Evolutionary conservation across 2,113 vertebrate genomes (phyloP).

Genomic region (Lepus timidus): DNA sequence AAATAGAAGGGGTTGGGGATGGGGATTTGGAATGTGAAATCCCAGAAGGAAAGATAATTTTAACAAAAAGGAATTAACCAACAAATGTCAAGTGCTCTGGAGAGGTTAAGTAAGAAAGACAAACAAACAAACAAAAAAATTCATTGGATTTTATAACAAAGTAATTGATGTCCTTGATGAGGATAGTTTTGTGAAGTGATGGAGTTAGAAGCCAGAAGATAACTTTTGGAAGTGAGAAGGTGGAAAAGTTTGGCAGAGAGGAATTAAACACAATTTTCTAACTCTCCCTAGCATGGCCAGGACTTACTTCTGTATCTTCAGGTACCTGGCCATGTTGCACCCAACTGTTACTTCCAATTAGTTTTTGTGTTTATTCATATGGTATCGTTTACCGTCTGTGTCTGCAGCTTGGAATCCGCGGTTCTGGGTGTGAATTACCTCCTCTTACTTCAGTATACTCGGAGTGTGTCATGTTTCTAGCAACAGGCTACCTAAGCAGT

Average conservation of each 20-base stretch:
- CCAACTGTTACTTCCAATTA: background rate
- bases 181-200: background rate
- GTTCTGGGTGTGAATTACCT: slow-evolving; percentile 3
- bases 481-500: background rate
- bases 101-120: background rate
- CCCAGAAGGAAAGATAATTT: background rate
- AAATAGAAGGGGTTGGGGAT: background rate
- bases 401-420: background rate
- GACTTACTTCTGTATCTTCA: background rate
- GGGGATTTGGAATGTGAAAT: background rate
- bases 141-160: background rate
- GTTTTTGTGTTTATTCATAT: background rate
- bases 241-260: background rate
- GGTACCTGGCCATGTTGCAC: background rate
- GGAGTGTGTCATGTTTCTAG: background rate
- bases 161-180: background rate
- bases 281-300: background rate
- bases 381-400: background rate
- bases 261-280: background rate
- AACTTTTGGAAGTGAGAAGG: background rate
- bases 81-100: background rate
- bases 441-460: background rate
- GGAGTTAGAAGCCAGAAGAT: background rate
- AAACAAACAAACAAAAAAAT: background rate
- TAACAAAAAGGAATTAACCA: background rate